Evolutionary conservation across 1,140 invertebrate genomes (phyloP).

Genomic region (Lepidotrigona ventralis): DNA sequence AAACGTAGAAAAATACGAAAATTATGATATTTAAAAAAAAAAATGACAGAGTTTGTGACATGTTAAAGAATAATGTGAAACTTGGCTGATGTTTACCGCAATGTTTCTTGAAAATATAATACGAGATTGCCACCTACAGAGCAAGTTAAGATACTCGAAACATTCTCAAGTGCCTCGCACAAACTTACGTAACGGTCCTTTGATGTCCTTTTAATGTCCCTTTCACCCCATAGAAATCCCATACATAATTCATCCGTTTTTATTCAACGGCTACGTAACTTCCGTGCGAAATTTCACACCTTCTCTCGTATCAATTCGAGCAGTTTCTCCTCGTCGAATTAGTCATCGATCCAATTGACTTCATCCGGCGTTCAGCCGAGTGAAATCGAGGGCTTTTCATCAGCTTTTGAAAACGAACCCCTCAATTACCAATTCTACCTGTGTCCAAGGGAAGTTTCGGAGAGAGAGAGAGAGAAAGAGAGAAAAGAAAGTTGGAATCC

Average conservation of each 20-base stretch:
- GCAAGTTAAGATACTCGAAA: not conserved
- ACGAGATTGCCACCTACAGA: too few relatives aligned
- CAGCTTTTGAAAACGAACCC: conserved; percentile 8
- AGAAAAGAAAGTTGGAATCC: conserved; percentile 9
- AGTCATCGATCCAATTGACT: not conserved
- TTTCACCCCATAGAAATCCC: not conserved
- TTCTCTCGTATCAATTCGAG: not conserved
- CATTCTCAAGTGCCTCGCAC: too few relatives aligned
- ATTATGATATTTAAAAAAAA: too few relatives aligned
- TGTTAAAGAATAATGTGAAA: too few relatives aligned
- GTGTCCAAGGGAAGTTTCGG: not conserved
- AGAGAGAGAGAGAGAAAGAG: too few relatives aligned
- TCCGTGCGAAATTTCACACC: not conserved
- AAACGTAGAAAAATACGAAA: not conserved
- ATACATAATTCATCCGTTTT: not conserved
- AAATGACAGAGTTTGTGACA: too few relatives aligned
- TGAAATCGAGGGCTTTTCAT: not conserved
- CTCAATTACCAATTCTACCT: not conserved
- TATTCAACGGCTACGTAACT: not conserved
- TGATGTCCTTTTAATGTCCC: not conserved
- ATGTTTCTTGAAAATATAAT: too few relatives aligned
- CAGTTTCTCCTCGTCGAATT: not conserved
- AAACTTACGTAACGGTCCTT: not conserved
- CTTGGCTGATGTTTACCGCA: too few relatives aligned
- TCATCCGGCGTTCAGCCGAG: not conserved